Conservation (phyloP, 2,113 vertebrate species). For the Ammospiza caudacuta region DNA sequence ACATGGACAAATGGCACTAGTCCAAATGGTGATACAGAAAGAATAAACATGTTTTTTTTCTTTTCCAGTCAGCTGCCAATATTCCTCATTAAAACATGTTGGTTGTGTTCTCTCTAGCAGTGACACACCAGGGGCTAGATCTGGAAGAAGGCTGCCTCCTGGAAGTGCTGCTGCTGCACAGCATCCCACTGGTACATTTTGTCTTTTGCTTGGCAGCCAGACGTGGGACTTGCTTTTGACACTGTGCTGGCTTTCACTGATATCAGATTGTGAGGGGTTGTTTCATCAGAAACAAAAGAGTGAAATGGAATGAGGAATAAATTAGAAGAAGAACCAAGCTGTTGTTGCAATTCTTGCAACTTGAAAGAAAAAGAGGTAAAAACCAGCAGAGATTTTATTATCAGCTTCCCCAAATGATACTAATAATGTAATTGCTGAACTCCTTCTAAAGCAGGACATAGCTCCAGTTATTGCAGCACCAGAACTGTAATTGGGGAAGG, state of each 20-base stretch:
- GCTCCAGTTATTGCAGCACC: not conserved
- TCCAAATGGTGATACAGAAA: not conserved
- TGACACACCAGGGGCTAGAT: not conserved
- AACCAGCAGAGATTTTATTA: not conserved
- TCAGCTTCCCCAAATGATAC: not conserved
- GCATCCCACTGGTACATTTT: constrained; percentile 25
- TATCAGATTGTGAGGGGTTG: not conserved
- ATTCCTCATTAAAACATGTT: not conserved
- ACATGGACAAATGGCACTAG: not conserved
- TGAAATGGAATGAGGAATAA: constrained; percentile 16
- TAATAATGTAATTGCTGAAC: not conserved
- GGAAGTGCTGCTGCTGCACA: constrained; percentile 32
- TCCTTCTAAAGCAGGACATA: not conserved
- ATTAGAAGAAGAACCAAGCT: not conserved
- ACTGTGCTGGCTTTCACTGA: not conserved
- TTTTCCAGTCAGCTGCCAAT: not conserved
- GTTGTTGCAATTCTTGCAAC: not conserved
- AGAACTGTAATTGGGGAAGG: not conserved
- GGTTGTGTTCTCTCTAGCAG: constrained; percentile 4
- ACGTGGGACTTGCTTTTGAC: not conserved
- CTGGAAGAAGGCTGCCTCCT: constrained; percentile 30
- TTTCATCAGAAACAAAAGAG: constrained; percentile 18
- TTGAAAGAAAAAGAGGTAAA: not conserved
- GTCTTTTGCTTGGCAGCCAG: constrained; percentile 37
- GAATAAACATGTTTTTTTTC: not conserved